Conservation (phyloP, 2,113 vertebrate species). For the Malurus melanocephalus region DNA sequence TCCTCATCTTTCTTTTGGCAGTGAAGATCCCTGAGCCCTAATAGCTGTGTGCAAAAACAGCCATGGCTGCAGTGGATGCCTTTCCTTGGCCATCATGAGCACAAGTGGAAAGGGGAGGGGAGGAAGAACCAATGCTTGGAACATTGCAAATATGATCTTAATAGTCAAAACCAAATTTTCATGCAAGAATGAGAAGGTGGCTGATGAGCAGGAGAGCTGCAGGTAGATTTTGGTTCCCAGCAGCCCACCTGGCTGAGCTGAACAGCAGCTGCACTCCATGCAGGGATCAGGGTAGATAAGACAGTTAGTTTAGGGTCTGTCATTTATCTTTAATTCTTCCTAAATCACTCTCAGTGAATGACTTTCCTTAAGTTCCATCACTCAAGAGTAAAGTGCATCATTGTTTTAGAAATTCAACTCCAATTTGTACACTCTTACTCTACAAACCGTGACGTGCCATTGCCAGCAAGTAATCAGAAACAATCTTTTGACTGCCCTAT, state of each 20-base stretch:
- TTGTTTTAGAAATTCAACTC: background rate
- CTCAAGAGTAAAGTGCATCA: accelerated
- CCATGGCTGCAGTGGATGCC: accelerated
- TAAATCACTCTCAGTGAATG: background rate
- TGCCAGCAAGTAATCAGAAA: background rate
- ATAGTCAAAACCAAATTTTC: background rate
- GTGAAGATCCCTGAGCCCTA: background rate
- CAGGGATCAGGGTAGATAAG: background rate
- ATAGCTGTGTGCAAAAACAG: background rate
- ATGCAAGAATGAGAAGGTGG: background rate
- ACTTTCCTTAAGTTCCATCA: background rate
- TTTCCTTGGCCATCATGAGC: background rate
- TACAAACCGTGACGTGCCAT: background rate
- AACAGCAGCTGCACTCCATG: background rate
- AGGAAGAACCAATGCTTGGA: background rate
- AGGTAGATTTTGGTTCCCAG: background rate
- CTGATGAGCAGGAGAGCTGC: background rate
- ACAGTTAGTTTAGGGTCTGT: background rate
- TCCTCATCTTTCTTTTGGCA: background rate
- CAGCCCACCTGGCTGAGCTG: background rate
- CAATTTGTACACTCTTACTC: background rate
- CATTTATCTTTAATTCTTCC: background rate
- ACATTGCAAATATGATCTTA: background rate
- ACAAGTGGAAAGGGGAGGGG: background rate
- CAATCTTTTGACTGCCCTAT: background rate